Evolutionary conservation across 2,797 vertebrate genomes (phyloP), one percentile per base, ranked within the genome.

Genomic region (Merluccius polli): DNA sequence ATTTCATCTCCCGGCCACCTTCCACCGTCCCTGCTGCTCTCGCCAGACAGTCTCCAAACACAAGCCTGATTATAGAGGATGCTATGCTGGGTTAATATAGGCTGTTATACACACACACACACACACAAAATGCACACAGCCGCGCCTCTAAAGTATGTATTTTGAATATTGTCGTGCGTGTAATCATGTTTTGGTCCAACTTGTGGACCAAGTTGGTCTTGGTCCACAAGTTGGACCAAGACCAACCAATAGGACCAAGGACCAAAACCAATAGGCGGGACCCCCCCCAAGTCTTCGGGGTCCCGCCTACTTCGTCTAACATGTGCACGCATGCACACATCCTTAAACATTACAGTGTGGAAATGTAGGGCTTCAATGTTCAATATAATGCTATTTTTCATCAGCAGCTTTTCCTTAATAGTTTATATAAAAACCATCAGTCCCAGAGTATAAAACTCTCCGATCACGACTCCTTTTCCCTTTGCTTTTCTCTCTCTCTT

Each of bases 71-170:
- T 38, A 38, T 38, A 38, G 4, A 38, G 6, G 10, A 38, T 38
- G 6, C 11, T 38, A 38, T 38, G 5, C 36, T 12, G 10, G 11
- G 36, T 77, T 78, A 71, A 27, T 30, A 29, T 30, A 13, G 59
- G 18, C 32, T 35, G 33, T 35, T 8, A 35, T n/a, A 44, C 70
- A 32, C 63, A 73, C 48, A 27, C 48, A 73, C 78, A 70, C 69
- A 71, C 24, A 70, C 9, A n/a, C 29, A 30, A 10, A 70, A 48
- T 13, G 18, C 16, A 48, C 16, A 48, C 41, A 48, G 12, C 13
- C 41, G 13, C 15, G 18, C 4, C 44, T 48, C 15, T 8, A 1
- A n/a, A 10, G n/a, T 59, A 24, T 59, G 21, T n/a, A 21, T 48
- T 48, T 48, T 18, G 18, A 48, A n/a, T 59, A 15, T 24, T 21